Base-by-base conservation (phyloP, 2,113 vertebrate genomes). In the Esox niger region DNA sequence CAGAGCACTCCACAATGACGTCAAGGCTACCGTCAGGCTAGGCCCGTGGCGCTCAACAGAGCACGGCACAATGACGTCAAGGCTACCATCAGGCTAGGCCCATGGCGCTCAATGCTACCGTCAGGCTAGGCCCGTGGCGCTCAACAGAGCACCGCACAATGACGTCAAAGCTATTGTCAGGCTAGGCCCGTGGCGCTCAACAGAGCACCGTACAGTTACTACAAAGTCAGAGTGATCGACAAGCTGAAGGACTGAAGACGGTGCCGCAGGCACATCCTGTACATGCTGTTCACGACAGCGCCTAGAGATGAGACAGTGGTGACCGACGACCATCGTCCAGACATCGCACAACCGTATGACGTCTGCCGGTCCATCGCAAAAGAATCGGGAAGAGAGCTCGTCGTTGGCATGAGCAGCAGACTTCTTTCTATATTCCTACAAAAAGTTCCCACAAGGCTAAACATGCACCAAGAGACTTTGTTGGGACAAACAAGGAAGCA, bases 381-480 rank as follows among this genome's bases (percentile, higher is more conserved):
- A 52, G n/a, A 52, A 52, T 52, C 5, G n/a, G 13, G 5, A 17
- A 15, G 17, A 15, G 1, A 43, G 38, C 11, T 17, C n/a, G 21
- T 21, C 15, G 8, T 52, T n/a, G 21, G n/a, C 2, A 9, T 23
- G 47, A 52, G 47, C 20, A 52, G 21, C 8, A 8, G n/a, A 20
- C 47, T 49, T 46, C 58, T 7, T 62, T 68, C 71, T 61, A 25
- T 73, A 73, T 79, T 78, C 66, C 82, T 65, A 54, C 73, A 65
- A 69, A 62, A 61, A 60, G 62, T 76, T 71, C 67, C 52, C 46
- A 25, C 68, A 73, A 66, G 55, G 46, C 73, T 64, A 60, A 80
- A 70, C 35, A 79, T 71, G 86, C 79, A 85, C n/a, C 47, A 52
- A 52, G 47, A 77, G 61, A 69, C 47, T 73, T 66, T 65, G 61